A percentile compares a stretch with the other conserved stretches of the same genome.
Evolutionary conservation across 2,888 invertebrate genomes (phyloP).

Genomic region (Lepetodrilus schrolli): DNA sequence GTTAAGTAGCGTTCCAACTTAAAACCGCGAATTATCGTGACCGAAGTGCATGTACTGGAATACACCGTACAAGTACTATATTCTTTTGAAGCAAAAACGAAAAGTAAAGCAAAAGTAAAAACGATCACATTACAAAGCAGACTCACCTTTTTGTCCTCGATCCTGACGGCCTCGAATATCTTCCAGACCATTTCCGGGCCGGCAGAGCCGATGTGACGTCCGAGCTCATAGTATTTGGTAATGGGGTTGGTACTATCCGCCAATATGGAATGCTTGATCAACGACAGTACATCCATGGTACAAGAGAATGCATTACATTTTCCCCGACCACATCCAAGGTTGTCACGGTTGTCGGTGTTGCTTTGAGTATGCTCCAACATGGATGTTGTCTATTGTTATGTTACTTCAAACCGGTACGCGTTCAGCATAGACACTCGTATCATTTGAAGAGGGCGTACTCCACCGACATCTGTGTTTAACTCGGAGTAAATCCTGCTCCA

Average conservation of each 20-base stretch:
- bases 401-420: too few relatives aligned
- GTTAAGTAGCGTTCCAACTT: too few relatives aligned
- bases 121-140: not conserved
- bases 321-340: constrained; percentile 22
- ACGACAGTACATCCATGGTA: constrained; percentile 69
- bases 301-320: constrained; percentile 47
- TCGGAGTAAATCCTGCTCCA: too few relatives aligned
- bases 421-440: too few relatives aligned
- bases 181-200: constrained; percentile 95
- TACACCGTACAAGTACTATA: not conserved
- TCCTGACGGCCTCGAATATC: constrained; percentile 90
- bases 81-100: not conserved
- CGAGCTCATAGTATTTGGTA: constrained; percentile 89
- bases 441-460: too few relatives aligned
- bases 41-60: not conserved
- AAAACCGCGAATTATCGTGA: not conserved
- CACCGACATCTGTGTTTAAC: too few relatives aligned
- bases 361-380: not conserved
- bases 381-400: too few relatives aligned
- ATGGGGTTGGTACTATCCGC: constrained; percentile 81
- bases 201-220: constrained; percentile 85
- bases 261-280: constrained; percentile 66
- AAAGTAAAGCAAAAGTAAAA: not conserved
- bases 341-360: constrained; percentile 19
- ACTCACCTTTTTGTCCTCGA: constrained; percentile 91